These are phyloP conservation scores for Charanyca ferruginea DNA, from an alignment of 2,888 invertebrate species.

Conservation along the genomic window DNA sequence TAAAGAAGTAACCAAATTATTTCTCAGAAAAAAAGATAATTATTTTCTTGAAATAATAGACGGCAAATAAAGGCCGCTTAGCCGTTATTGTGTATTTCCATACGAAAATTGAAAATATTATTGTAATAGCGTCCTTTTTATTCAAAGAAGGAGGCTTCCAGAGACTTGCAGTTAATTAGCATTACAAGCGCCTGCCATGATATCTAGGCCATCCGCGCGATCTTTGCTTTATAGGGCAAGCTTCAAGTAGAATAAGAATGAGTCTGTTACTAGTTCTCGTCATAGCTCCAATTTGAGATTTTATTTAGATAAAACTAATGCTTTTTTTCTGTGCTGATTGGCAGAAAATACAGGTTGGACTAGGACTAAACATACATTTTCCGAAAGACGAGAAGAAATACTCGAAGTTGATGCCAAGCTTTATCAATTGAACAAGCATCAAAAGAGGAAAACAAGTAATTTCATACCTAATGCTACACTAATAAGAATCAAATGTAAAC, in stretches of 20 bases:
- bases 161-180: constrained; percentile 42
- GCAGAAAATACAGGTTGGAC: no score
- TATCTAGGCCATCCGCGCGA: constrained; percentile 41
- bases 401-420: no score
- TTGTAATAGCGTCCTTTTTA: constrained; percentile 1
- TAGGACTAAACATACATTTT: no score
- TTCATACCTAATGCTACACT: no score
- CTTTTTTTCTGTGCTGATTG: no score
- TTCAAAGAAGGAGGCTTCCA: constrained; percentile 26
- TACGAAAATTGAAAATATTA: constrained; percentile 11
- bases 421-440: no score
- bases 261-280: constrained; percentile 9
- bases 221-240: constrained; percentile 28
- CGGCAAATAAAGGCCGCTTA: background rate
- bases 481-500: no score
- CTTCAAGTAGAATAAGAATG: constrained; percentile 29
- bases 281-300: constrained; percentile 8
- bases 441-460: no score
- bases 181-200: constrained; percentile 25
- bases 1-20: background rate
- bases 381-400: no score
- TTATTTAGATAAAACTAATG: no score
- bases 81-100: background rate
- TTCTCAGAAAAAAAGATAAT: no score
- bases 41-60: background rate